phyloP scores from a whole-genome alignment of 2,888 invertebrate genomes.

The Hydropsyche betteni region DNA sequence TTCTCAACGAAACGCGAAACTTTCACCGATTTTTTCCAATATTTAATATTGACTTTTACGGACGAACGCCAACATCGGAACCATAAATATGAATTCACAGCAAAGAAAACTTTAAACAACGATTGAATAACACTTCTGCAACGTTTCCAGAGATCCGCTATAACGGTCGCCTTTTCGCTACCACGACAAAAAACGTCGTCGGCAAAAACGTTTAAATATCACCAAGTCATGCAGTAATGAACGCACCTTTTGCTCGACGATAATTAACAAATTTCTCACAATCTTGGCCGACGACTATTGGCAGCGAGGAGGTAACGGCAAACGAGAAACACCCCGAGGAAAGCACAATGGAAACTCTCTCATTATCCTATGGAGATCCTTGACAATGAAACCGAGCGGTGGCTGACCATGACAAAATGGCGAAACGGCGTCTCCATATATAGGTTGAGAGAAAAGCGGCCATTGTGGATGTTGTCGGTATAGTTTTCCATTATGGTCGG shows the following conservation, averaged over 20 bases:
- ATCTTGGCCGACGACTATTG: not conserved
- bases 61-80: too few relatives aligned
- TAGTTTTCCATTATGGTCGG: not conserved
- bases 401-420: slow-evolving; percentile 43
- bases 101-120: not conserved
- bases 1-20: too few relatives aligned
- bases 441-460: slow-evolving; percentile 30
- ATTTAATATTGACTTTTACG: too few relatives aligned
- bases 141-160: not conserved
- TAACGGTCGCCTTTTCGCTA: not conserved
- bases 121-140: not conserved
- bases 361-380: slow-evolving; percentile 1
- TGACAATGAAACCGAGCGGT: slow-evolving; percentile 1
- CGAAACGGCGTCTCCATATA: not conserved
- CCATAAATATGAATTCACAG: too few relatives aligned
- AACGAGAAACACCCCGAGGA: not conserved
- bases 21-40: too few relatives aligned
- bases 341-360: slow-evolving; percentile 2
- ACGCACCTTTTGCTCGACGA: not conserved
- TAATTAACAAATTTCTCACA: slow-evolving; percentile 13
- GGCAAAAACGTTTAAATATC: not conserved
- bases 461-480: slow-evolving; percentile 36
- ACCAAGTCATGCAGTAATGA: not conserved
- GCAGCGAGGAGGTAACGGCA: not conserved
- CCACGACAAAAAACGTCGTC: not conserved